Evolutionary conservation across 2,888 invertebrate species (phyloP), one percentile per base, ranked within the genome.

Genomic region (Euproctis similis): DNA sequence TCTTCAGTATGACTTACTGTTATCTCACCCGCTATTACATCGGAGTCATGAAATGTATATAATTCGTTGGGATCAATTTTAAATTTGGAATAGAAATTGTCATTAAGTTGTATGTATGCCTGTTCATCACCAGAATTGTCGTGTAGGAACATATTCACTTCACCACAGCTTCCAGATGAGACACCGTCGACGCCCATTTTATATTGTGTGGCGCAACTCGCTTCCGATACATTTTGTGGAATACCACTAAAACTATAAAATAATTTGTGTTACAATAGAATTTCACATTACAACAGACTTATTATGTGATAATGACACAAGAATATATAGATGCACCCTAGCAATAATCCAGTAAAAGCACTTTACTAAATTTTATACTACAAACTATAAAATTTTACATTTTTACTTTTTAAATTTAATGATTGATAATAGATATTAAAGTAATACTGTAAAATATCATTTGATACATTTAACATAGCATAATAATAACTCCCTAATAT

Each of bases 31-130:
- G 84, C 80, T 29, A 84, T 77, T 4, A 81, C 74, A 57, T 85
- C 85, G 1, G 84, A 76, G 53, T 85, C 85, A 53, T 82, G 75
- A 59, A 85, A 85, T 28, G 85, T 84, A 44, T 85, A 85, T 22
- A 85, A 53, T 47, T 85, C 85, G 42, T 78, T 84, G 36, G 81
- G 80, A 64, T 84, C 82, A 54, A 82, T 81, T 72, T 84, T 85
- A 56, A 80, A 84, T 68, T 82, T 82, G 41, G 75, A 67, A 55
- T 80, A 84, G 45, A 72, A 82, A 44, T 74, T 82, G 37, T 84
- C 82, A 57, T 71, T 80, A 4, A 77, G 57, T 45, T 82, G 81
- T 39, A 81, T 71, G 46, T 81, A 82, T 5, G 67, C 49, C 39
- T 80, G 80, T 34, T 82, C 84, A 37, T 81, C 84, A 8, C 70